phyloP scores from a whole-genome alignment of 2,888 invertebrate species.

The Torymus tubicola region DNA sequence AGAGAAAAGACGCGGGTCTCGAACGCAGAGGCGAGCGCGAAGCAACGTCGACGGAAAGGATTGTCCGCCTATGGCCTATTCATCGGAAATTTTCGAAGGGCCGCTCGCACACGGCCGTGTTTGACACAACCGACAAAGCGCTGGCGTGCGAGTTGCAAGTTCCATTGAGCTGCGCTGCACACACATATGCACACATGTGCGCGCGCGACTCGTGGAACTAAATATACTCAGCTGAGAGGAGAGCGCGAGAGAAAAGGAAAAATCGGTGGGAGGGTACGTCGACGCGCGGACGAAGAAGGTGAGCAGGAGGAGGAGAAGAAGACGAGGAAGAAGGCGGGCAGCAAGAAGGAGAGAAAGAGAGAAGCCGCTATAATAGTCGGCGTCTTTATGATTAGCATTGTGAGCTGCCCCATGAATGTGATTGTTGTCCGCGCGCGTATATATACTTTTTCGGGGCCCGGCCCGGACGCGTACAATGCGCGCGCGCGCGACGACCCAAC shows the following conservation, averaged over 20 bases:
- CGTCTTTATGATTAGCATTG: conserved; percentile 76
- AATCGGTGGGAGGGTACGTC: conserved; percentile 32
- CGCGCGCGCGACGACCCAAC: background rate
- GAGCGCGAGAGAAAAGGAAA: conserved; percentile 47
- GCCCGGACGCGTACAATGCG: background rate
- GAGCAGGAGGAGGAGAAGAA: conserved; percentile 30
- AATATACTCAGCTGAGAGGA: conserved; percentile 42
- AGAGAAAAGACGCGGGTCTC: conserved; percentile 10
- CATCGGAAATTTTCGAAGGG: conserved; percentile 54
- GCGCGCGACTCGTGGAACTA: conserved; percentile 22
- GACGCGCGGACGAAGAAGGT: background rate
- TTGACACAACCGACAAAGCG: conserved; percentile 54
- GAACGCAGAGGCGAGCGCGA: conserved; percentile 40
- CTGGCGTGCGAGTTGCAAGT: conserved; percentile 41
- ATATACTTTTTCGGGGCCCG: conserved; percentile 18
- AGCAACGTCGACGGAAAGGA: conserved; percentile 46
- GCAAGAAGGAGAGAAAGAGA: background rate
- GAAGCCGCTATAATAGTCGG: conserved; percentile 73
- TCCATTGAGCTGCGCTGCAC: conserved; percentile 25
- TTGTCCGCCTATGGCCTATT: conserved; percentile 47
- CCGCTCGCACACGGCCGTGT: conserved; percentile 21
- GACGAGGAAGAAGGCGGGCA: conserved; percentile 17
- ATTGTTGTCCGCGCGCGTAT: conserved; percentile 71
- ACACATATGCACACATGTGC: too few species aligned
- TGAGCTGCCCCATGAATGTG: conserved; percentile 74